Percentiles rank a stretch among this genome's conserved stretches.
Conservation (phyloP, 2,113 vertebrate genomes). For the Solea senegalensis region DNA sequence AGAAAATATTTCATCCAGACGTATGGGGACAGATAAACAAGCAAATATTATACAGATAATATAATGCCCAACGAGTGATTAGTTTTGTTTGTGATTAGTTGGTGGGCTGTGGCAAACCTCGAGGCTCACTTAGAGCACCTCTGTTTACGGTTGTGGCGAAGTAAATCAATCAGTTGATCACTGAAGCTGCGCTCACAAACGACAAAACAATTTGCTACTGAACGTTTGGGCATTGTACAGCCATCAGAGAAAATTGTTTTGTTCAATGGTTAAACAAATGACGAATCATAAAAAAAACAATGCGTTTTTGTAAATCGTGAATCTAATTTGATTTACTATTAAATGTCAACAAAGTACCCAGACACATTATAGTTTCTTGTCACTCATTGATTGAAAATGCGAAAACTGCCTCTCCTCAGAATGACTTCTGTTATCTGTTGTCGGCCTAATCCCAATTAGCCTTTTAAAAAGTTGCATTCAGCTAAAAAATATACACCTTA, state of each 20-base stretch:
- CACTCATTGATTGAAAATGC: conserved; percentile 22
- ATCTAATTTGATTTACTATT: conserved; percentile 22
- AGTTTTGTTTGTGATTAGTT: conserved; percentile 26
- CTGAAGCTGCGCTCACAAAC: conserved; percentile 2
- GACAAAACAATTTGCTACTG: conserved; percentile 22
- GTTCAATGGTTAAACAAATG: not conserved
- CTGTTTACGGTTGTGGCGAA: conserved; percentile 30
- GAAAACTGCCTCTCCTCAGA: conserved; percentile 5
- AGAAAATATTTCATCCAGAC: conserved; percentile 58
- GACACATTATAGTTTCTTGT: conserved; percentile 4
- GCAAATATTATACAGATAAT: conserved; percentile 46
- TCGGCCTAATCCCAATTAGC: too few relatives aligned
- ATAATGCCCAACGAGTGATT: conserved; percentile 51
- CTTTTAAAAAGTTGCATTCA: too few relatives aligned
- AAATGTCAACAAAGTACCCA: not conserved
- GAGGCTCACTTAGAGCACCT: conserved; percentile 19
- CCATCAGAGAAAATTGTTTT: conserved; percentile 5
- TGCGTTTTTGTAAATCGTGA: too few relatives aligned
- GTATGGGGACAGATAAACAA: conserved; percentile 58
- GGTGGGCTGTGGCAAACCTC: conserved; percentile 23
- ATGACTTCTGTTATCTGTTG: too few relatives aligned
- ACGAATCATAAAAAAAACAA: too few relatives aligned
- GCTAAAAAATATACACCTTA: too few relatives aligned
- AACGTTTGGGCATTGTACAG: conserved; percentile 8
- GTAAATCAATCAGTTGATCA: conserved; percentile 25